A percentile compares a stretch with the other conserved stretches of the same genome.
These are phyloP conservation scores for Channa maculata DNA, from an alignment of 2,113 vertebrate species.

Conservation along the genomic window DNA sequence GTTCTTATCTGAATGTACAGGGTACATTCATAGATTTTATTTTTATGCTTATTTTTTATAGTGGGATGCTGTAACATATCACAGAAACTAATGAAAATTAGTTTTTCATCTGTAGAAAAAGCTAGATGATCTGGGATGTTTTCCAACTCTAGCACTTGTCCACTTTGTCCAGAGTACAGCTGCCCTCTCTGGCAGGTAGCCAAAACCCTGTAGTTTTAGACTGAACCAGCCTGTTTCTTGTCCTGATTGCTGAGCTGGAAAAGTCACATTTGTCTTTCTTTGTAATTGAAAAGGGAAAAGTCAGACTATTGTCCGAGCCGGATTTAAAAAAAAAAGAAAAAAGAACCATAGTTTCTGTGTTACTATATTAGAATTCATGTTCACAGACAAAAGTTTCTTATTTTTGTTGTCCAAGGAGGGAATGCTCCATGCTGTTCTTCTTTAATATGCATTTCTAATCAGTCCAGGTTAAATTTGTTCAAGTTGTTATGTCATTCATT, in stretches of 20 bases:
- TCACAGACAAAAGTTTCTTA: not conserved
- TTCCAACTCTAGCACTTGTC: not conserved
- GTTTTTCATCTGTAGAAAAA: not conserved
- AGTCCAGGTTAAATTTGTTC: not conserved
- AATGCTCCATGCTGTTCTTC: too few relatives aligned
- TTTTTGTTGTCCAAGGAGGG: not conserved
- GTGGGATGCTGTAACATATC: conserved; percentile 2
- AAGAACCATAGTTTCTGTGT: not conserved
- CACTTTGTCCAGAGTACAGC: not conserved
- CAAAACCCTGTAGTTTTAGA: conserved; percentile 42
- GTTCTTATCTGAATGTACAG: conserved; percentile 12
- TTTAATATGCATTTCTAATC: not conserved
- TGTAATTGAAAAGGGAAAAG: conserved; percentile 34
- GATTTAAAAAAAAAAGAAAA: not conserved
- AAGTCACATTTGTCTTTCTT: conserved; percentile 50
- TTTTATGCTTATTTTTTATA: conserved; percentile 36
- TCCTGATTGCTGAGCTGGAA: conserved; percentile 45
- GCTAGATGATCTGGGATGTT: not conserved
- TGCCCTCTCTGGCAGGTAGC: conserved; percentile 26
- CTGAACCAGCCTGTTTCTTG: conserved; percentile 63
- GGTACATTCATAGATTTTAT: conserved; percentile 27
- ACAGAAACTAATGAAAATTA: not conserved
- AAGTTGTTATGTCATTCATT: conserved; percentile 7
- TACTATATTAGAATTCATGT: not conserved
- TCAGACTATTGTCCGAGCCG: conserved; percentile 25